Conservation (phyloP, 1,140 invertebrate species). For the Lepidotrigona ventralis region DNA sequence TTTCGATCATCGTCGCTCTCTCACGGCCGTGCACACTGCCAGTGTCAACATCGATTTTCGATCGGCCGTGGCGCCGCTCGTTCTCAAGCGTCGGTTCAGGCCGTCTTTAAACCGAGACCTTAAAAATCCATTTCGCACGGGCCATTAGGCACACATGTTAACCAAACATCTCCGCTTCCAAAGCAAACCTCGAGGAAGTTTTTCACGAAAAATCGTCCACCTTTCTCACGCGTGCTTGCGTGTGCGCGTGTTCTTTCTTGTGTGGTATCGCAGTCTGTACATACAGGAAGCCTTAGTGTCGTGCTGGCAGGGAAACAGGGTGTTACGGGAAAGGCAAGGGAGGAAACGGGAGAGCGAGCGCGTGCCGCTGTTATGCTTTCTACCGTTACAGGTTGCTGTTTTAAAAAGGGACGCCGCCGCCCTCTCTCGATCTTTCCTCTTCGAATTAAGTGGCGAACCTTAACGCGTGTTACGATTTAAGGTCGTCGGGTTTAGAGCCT, state of each 20-base stretch:
- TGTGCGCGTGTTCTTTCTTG: not conserved
- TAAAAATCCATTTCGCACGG: slow-evolving; percentile 72
- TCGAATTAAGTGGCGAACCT: not conserved
- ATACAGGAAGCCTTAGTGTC: slow-evolving; percentile 19
- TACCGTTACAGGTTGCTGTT: not conserved
- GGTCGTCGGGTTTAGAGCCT: not conserved
- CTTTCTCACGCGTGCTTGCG: slow-evolving; percentile 11
- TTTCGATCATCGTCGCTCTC: slow-evolving; percentile 44
- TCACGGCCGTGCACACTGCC: not conserved
- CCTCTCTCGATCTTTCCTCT: not conserved
- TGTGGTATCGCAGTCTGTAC: not conserved
- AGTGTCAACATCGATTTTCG: slow-evolving; percentile 51
- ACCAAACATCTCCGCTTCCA: slow-evolving; percentile 70
- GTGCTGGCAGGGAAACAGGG: not conserved
- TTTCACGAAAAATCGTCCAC: slow-evolving; percentile 57
- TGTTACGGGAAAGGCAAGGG: slow-evolving; percentile 24
- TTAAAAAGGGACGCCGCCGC: not conserved
- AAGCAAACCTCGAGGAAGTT: slow-evolving; percentile 64
- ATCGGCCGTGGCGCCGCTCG: slow-evolving; percentile 35
- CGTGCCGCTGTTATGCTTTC: slow-evolving; percentile 34
- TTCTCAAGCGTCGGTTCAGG: not conserved
- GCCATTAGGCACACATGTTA: slow-evolving; percentile 72
- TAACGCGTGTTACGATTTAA: not conserved
- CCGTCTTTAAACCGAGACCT: slow-evolving; percentile 59
- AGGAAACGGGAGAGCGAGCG: slow-evolving; percentile 17